Percentiles rank a stretch among this genome's conserved stretches.
phyloP scores from a whole-genome alignment of 2,797 vertebrate species.

The Gymnocypris eckloni region DNA sequence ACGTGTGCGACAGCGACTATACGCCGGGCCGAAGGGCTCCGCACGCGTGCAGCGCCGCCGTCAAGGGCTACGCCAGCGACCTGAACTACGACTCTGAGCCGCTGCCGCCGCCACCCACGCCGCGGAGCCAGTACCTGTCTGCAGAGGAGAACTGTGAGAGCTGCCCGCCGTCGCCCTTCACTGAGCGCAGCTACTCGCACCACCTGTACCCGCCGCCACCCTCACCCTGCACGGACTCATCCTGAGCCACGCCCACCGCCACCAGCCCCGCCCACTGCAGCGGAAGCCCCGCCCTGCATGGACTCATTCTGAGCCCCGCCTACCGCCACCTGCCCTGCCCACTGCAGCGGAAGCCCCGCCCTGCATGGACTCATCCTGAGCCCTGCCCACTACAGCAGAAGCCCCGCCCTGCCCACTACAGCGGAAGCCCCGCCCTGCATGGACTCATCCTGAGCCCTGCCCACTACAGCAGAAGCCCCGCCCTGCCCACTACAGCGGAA shows the following conservation, averaged over 20 bases:
- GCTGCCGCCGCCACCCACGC: constrained; percentile 93
- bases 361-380: neutral
- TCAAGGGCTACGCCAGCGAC: constrained; percentile 94
- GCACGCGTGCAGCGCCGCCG: constrained; percentile 72
- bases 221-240: constrained; percentile 96
- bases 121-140: constrained; percentile 95
- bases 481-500: too few relatives aligned
- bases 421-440: too few relatives aligned
- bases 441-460: too few relatives aligned
- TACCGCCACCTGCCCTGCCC: neutral
- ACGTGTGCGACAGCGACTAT: constrained; percentile 97
- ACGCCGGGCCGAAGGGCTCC: constrained; percentile 87
- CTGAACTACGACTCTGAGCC: constrained; percentile 98
- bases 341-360: too few relatives aligned
- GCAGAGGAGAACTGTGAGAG: constrained; percentile 98
- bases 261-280: constrained; percentile 80
- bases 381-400: too few relatives aligned
- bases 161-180: constrained; percentile 95
- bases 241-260: constrained; percentile 79
- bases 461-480: too few relatives aligned
- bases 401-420: too few relatives aligned
- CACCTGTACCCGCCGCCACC: constrained; percentile 96
- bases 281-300: constrained; percentile 87
- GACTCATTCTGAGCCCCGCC: constrained; percentile 91
- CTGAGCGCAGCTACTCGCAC: constrained; percentile 95